These are phyloP conservation scores for Mus caroli DNA, from an alignment of 2,797 vertebrate genomes.

Conservation along the genomic window DNA sequence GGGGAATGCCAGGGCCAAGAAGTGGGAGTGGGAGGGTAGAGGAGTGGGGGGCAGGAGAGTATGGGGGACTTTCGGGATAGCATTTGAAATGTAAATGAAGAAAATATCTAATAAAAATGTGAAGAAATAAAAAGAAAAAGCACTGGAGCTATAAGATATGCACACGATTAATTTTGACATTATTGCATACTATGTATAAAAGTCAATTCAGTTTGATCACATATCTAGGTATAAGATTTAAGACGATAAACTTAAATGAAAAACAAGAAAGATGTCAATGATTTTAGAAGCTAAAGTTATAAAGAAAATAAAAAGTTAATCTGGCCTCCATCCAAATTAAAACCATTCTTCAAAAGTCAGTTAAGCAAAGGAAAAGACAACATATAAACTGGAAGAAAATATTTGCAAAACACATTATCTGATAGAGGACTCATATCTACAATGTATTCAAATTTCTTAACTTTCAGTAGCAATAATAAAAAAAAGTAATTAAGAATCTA, in stretches of 20 bases:
- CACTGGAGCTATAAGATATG: background rate
- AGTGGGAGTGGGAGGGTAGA: too few species aligned
- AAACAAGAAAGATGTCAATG: background rate
- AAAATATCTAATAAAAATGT: too few species aligned
- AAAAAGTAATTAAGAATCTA: background rate
- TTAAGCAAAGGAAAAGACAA: constrained; percentile 24
- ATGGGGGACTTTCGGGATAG: too few species aligned
- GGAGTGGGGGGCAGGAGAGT: too few species aligned
- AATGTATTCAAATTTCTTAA: background rate
- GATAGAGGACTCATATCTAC: background rate
- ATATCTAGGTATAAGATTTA: background rate
- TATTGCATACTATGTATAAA: background rate
- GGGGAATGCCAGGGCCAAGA: too few species aligned
- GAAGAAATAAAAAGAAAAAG: background rate
- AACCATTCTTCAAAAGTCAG: background rate
- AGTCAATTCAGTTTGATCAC: background rate
- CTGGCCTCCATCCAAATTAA: background rate
- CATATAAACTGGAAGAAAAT: background rate
- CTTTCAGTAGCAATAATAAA: background rate
- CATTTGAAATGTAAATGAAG: too few species aligned
- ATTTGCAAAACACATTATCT: background rate
- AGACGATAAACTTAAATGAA: background rate
- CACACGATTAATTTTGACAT: background rate
- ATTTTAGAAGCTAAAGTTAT: background rate
- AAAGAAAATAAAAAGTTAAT: background rate